Evolutionary conservation across 2,113 vertebrate genomes (phyloP), one percentile per base, ranked within the genome.

Genomic region (Petromus typicus): DNA sequence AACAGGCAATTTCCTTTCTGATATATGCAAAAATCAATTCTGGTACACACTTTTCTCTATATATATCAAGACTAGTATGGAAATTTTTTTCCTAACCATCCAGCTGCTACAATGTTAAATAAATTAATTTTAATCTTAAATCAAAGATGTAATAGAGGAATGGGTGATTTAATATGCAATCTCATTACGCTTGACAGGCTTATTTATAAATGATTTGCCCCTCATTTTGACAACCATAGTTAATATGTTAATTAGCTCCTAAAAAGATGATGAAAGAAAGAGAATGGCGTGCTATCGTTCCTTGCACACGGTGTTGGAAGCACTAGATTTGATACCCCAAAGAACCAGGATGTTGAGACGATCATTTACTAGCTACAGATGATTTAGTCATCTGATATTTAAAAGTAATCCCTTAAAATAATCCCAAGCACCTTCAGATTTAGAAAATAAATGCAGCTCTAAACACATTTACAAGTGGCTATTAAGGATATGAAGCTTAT

Each of bases 51-150:
- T 67, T 34, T 45, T 94, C 96, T 95, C 86, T 86, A 79, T 89
- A 79, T 89, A 97, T 95, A 97, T 89, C 84, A 97, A 87, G 3
- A 59, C 20, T 30, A 45, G 34, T 93, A 94, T 13, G 89, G 89
- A 96, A 95, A 95, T 8, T 57, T 48, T n/a, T 37, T 34, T 8
- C 73, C 7, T 71, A 97, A 89, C 61, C 88, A 92, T 45, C 37
- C 92, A 98, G 95, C 96, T 97, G 92, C 84, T 96, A 92, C 48
- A 86, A 94, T 93, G 75, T 94, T 96, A 98, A 97, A 87, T 63
- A 97, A 95, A 97, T 97, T 96, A 95, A 97, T 96, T 96, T 97
- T 95, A 95, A 97, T 97, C 96, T 97, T 97, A 97, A 98, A 96
- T 96, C 97, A 96, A 93, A 97, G 84, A 97, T 90, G 89, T 95